phyloP scores from a whole-genome alignment of 1,140 invertebrate genomes.

The Sarcophaga peregrina region DNA sequence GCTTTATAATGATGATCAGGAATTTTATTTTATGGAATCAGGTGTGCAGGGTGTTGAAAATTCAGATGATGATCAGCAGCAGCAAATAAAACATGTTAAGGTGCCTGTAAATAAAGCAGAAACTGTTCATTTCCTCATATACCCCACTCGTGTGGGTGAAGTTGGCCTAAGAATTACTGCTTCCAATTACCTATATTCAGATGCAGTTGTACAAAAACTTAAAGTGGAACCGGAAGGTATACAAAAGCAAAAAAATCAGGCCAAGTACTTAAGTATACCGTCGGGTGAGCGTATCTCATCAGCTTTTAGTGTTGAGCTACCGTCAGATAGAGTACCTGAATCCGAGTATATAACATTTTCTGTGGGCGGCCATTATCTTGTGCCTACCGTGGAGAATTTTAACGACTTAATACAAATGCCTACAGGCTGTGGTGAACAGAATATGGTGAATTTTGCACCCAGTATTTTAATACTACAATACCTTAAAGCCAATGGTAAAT shows the following conservation, averaged over 20 bases:
- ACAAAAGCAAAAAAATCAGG: constrained; percentile 80
- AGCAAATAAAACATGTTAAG: constrained; percentile 73
- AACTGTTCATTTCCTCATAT: constrained; percentile 80
- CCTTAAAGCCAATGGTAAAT: constrained; percentile 58
- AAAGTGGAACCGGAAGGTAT: constrained; percentile 84
- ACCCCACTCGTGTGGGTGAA: constrained; percentile 78
- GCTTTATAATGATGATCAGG: constrained; percentile 81
- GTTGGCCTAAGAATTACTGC: constrained; percentile 79
- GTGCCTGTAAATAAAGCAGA: constrained; percentile 74
- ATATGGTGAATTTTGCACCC: constrained; percentile 93
- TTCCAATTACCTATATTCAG: constrained; percentile 71
- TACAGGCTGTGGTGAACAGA: constrained; percentile 94
- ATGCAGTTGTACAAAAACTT: constrained; percentile 77
- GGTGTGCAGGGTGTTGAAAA: constrained; percentile 69
- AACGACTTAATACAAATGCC: constrained; percentile 84
- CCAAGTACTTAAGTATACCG: constrained; percentile 79
- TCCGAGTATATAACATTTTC: constrained; percentile 79
- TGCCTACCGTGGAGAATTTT: constrained; percentile 81
- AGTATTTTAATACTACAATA: constrained; percentile 90
- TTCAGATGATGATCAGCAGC: constrained; percentile 71
- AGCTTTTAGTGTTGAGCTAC: constrained; percentile 71
- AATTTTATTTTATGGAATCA: constrained; percentile 81
- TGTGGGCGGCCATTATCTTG: constrained; percentile 81
- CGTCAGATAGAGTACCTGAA: constrained; percentile 77
- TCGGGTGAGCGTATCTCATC: constrained; percentile 67